Evolutionary conservation across 2,888 invertebrate genomes (phyloP).

Genomic region (Tanypteryx hageni): DNA sequence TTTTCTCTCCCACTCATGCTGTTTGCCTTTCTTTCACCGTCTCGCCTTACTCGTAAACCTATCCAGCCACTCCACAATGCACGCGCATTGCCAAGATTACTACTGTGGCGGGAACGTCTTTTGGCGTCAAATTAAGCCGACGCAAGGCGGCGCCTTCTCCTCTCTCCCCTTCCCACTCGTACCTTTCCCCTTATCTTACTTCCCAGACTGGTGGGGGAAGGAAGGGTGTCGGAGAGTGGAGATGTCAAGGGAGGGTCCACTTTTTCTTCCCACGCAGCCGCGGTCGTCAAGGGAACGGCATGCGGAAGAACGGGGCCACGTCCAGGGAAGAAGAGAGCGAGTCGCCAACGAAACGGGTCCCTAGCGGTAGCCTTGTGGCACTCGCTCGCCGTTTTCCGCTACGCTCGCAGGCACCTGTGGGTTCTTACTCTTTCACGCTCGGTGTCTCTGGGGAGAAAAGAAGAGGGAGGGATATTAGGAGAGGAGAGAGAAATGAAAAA

Average conservation of each 20-base stretch:
- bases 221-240: neutral
- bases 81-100: neutral
- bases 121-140: conserved; percentile 52
- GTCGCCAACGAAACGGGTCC: neutral
- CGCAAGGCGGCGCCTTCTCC: conserved; percentile 16
- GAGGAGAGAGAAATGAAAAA: no score
- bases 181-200: neutral
- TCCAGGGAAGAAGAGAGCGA: conserved; percentile 22
- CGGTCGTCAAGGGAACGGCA: conserved; percentile 32
- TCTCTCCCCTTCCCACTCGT: neutral
- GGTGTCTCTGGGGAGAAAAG: neutral
- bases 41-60: conserved; percentile 15
- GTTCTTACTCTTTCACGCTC: neutral
- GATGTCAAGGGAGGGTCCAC: neutral
- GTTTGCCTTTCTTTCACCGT: neutral
- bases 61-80: conserved; percentile 25
- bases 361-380: conserved; percentile 43
- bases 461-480: neutral
- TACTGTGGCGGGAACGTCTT: neutral
- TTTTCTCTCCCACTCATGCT: neutral
- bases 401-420: neutral
- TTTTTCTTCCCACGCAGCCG: conserved; percentile 43
- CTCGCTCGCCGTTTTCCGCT: neutral
- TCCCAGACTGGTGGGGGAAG: neutral
- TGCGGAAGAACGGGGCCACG: conserved; percentile 52